Conservation (phyloP, 2,888 invertebrate species). For the Apocheima hispidaria region DNA sequence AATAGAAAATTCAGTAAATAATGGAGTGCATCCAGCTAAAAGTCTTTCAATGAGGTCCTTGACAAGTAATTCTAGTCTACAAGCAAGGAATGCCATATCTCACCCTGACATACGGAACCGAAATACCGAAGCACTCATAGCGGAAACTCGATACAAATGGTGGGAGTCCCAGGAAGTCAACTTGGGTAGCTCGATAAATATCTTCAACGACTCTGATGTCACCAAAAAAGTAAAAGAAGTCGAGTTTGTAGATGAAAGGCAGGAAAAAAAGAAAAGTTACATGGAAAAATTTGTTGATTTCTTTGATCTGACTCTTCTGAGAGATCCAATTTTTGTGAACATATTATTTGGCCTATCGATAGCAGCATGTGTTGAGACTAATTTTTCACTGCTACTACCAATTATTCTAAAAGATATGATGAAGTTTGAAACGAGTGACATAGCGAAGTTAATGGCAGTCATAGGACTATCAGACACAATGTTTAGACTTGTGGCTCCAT, state of each 20-base stretch:
- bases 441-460: conserved; percentile 88
- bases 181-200: conserved; percentile 87
- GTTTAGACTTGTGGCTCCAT: conserved; percentile 88
- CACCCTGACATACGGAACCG: conserved; percentile 75
- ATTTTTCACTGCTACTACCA: conserved; percentile 88
- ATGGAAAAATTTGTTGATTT: conserved; percentile 75
- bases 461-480: conserved; percentile 86
- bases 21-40: conserved; percentile 61
- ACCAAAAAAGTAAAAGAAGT: conserved; percentile 56
- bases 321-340: conserved; percentile 89
- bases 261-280: conserved; percentile 55
- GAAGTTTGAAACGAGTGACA: conserved; percentile 83
- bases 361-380: conserved; percentile 89
- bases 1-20: conserved; percentile 51
- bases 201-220: conserved; percentile 77
- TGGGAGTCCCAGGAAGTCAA: conserved; percentile 87
- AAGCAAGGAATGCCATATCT: conserved; percentile 74
- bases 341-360: conserved; percentile 89
- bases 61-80: conserved; percentile 59
- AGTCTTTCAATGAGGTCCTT: conserved; percentile 76
- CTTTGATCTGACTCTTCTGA: conserved; percentile 88
- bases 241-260: conserved; percentile 37
- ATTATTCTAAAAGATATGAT: conserved; percentile 89
- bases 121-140: conserved; percentile 55
- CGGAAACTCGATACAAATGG: conserved; percentile 78